phyloP scores from a whole-genome alignment of 2,888 invertebrate genomes.

The Limnephilus rhombicus region DNA sequence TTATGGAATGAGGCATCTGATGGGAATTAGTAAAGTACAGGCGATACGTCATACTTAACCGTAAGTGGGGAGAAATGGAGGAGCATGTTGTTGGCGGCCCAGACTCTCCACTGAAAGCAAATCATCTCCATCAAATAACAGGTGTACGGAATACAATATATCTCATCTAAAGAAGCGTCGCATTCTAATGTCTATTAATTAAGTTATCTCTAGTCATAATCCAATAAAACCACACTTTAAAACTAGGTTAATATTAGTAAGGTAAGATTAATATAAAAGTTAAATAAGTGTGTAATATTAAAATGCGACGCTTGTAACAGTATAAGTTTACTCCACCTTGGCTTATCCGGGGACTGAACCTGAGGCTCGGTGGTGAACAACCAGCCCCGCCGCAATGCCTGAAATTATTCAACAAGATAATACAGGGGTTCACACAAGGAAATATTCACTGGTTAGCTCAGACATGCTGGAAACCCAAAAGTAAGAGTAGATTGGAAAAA shows the following conservation, averaged over 20 bases:
- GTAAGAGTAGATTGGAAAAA: slow-evolving; percentile 18
- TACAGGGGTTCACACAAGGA: slow-evolving; percentile 29
- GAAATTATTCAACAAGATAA: slow-evolving; percentile 57
- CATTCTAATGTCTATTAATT: slow-evolving; percentile 29
- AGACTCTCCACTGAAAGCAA: slow-evolving; percentile 61
- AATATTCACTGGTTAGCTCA: slow-evolving; percentile 23
- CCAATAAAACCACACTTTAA: neutral
- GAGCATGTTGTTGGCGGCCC: slow-evolving; percentile 14
- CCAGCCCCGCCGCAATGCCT: slow-evolving; percentile 33
- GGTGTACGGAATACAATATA: slow-evolving; percentile 51
- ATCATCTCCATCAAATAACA: slow-evolving; percentile 60
- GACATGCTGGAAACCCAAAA: slow-evolving; percentile 2
- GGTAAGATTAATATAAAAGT: neutral
- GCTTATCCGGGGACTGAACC: slow-evolving; percentile 43
- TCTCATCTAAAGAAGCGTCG: slow-evolving; percentile 46
- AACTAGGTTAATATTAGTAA: neutral
- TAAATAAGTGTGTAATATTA: slow-evolving; percentile 16
- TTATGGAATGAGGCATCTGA: neutral
- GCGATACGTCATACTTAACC: slow-evolving; percentile 65
- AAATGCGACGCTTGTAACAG: slow-evolving; percentile 56
- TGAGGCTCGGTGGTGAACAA: slow-evolving; percentile 35
- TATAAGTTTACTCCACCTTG: slow-evolving; percentile 62
- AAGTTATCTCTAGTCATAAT: neutral
- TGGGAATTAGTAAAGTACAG: slow-evolving; percentile 29
- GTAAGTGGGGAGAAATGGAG: slow-evolving; percentile 14